Evolutionary conservation across 2,888 invertebrate species (phyloP).

Genomic region (Amaurobius ferox): DNA sequence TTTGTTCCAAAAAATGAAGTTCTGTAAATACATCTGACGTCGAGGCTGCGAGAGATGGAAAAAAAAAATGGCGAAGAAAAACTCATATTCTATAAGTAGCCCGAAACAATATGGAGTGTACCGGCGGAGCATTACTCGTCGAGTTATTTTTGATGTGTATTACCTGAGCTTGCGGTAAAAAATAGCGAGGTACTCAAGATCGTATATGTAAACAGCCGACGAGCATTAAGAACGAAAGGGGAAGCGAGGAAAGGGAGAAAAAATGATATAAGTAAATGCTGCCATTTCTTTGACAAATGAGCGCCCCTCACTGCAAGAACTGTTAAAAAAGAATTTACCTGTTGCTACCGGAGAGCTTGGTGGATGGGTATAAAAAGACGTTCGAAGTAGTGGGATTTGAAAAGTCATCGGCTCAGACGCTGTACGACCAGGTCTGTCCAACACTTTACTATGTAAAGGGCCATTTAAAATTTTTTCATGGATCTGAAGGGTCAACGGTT

Average conservation of each 20-base stretch:
- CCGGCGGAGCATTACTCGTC: conserved; percentile 40
- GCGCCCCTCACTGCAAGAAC: not conserved
- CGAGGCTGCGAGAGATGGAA: not conserved
- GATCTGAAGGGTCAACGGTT: too few relatives aligned
- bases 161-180: conserved; percentile 18
- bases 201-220: conserved; percentile 63
- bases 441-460: too few relatives aligned
- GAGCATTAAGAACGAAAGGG: conserved; percentile 22
- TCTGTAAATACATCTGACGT: conserved; percentile 56
- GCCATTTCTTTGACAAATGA: conserved; percentile 38
- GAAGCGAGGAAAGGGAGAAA: not conserved
- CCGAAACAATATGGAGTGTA: conserved; percentile 65
- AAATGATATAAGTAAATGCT: conserved; percentile 26
- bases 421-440: too few relatives aligned
- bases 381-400: too few relatives aligned
- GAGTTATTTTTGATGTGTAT: conserved; percentile 61
- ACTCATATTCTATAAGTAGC: conserved; percentile 44
- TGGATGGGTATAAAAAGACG: too few relatives aligned
- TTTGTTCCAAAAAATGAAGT: conserved; percentile 48
- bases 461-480: too few relatives aligned
- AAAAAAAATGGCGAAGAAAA: conserved; percentile 30
- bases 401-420: too few relatives aligned
- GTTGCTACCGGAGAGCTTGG: conserved; percentile 37
- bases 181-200: conserved; percentile 32
- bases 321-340: conserved; percentile 35